A percentile compares a stretch with the other conserved stretches of the same genome.
phyloP scores from a whole-genome alignment of 2,888 invertebrate genomes.

The Hypsopygia costalis region DNA sequence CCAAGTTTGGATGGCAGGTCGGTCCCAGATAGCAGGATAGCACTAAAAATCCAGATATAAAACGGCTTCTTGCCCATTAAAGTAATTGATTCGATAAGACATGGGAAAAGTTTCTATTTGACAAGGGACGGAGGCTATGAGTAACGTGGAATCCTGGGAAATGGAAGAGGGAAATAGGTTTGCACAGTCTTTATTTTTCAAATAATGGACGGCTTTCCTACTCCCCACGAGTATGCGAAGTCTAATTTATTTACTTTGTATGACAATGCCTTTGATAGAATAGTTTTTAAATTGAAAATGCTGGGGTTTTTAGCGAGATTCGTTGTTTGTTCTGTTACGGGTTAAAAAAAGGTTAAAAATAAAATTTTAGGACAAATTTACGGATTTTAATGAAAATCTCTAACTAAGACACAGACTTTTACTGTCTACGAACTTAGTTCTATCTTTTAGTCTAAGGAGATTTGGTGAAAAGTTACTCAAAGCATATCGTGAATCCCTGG shows the following conservation, averaged over 20 bases:
- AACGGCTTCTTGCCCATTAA: slow-evolving; percentile 55
- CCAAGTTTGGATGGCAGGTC: slow-evolving; percentile 10
- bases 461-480: too few species aligned
- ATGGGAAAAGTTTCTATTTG: slow-evolving; percentile 71
- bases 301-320: too few species aligned
- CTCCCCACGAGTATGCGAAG: slow-evolving; percentile 17
- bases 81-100: slow-evolving; percentile 74
- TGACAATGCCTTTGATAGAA: too few species aligned
- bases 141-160: slow-evolving; percentile 54
- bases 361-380: too few species aligned
- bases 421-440: too few species aligned
- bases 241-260: slow-evolving; percentile 8
- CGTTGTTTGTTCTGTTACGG: too few species aligned
- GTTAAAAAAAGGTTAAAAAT: too few species aligned
- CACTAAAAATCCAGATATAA: slow-evolving; percentile 43
- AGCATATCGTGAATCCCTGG: too few species aligned
- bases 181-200: slow-evolving; percentile 49
- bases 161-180: slow-evolving; percentile 59
- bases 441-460: too few species aligned
- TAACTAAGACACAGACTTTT: too few species aligned
- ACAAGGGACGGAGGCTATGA: slow-evolving; percentile 67
- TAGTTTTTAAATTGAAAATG: background rate
- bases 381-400: too few species aligned
- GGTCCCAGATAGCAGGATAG: slow-evolving; percentile 16
- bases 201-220: slow-evolving; percentile 33